Evolutionary conservation across 2,113 vertebrate genomes (phyloP), one percentile per base, ranked within the genome.

Genomic region (Antechinus flavipes): DNA sequence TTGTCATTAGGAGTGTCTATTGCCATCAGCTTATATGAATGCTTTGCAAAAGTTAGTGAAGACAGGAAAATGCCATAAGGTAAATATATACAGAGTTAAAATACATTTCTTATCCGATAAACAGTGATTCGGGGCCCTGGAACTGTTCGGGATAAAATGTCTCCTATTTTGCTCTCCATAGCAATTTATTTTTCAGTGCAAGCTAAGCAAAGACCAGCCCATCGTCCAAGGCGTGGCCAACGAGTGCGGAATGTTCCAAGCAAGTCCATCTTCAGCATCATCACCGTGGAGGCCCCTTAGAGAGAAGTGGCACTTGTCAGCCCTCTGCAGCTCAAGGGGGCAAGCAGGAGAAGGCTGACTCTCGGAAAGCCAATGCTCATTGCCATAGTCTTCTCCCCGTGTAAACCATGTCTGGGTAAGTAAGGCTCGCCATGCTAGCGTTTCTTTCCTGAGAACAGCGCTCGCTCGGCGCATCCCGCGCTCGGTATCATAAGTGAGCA

Each of bases 1-100:
- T 97, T 98, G 98, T 97, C 98, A 97, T 97, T 96, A 93, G 97
- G 97, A 98, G 95, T 98, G 98, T 97, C 96, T 98, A 98, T 98
- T 98, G 98, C 97, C 97, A 98, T 99, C 97, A 98, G 98, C 98
- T 98, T 99, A 98, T 99, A 99, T 98, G 99, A 99, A 99, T 98
- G 98, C 96, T 96, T 98, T 98, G 98, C 98, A 99, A 98, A 98
- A 98, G 98, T 98, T 98, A 99, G 97, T 99, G 98, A 98, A 98
- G 98, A 98, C 98, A 99, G 98, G 96, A 99, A 99, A 99, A 99
- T 98, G 99, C 97, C 98, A 98, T 98, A 98, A 98, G 95, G 98
- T 96, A 98, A 98, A 98, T 99, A 99, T 99, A 99, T 99, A 99
- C 99, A 99, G 97, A 98, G 98, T 98, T 98, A 98, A 98, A 98